Base-by-base conservation (phyloP, 2,113 vertebrate species). In the Lota lota region DNA sequence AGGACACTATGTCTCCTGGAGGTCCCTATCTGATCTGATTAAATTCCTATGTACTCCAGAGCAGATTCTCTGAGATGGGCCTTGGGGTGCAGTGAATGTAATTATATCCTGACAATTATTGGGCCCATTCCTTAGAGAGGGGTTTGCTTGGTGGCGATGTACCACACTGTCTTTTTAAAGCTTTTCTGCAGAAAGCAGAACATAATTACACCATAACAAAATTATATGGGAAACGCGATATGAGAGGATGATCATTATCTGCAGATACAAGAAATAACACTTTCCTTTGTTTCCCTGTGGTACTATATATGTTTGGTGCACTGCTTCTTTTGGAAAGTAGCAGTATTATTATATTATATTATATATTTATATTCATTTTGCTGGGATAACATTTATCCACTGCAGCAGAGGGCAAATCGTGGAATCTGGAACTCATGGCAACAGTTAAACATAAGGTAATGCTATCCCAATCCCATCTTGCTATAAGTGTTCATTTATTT, bases 101-200 rank as follows among this genome's bases (percentile, higher is more conserved):
- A 88, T 90, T 87, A 88, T 84, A 88, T 82, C 83, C 70, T 72
- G 66, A 82, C 83, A 88, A 87, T 88, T 87, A 88, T 87, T 87
- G 77, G 88, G 77, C 72, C 76, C 11, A 56, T 54, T 80, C 79
- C 74, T 82, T 75, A 76, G 71, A 84, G 80, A 86, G 71, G 74
- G 73, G 71, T 82, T 83, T 79, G 80, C 83, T 82, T 61, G 70
- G 74, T 68, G 64, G 67, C 84, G 87, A 85, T 67, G 75, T 68
- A 78, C 73, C 82, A 77, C 80, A 72, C 59, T 47, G 67, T 73
- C 84, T 89, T 85, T 89, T 77, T 74, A 76, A 78, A 79, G 80
- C 54, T 12, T 74, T 51, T 50, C 82, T 78, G 75, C 85, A 83
- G 79, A 33, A 33, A 33, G 28, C 28, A 33, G 28, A 33, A 33